Percentiles rank a stretch among this genome's conserved stretches.
These are phyloP conservation scores for Chaetophractus vellerosus DNA, from an alignment of 2,797 vertebrate genomes.

Conservation along the genomic window DNA sequence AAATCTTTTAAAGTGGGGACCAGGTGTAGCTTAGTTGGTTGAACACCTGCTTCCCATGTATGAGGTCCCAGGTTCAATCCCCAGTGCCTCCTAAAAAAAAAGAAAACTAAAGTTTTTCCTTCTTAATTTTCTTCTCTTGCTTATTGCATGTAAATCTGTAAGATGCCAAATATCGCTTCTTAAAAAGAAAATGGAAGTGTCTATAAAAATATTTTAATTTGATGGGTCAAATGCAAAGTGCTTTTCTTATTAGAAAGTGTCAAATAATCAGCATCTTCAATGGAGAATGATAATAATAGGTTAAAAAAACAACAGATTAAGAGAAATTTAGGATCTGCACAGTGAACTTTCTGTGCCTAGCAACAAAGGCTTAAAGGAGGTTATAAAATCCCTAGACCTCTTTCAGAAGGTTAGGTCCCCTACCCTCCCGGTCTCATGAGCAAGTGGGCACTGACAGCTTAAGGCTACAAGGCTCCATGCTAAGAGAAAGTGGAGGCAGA, in stretches of 20 bases:
- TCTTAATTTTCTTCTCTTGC: not conserved
- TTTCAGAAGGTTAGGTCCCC: not conserved
- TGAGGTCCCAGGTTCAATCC: no score
- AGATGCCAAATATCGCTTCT: not conserved
- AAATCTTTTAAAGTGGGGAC: no score
- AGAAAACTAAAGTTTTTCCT: not conserved
- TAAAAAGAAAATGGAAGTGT: not conserved
- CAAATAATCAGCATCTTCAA: not conserved
- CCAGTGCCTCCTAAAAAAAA: no score
- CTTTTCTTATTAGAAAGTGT: conserved; percentile 48
- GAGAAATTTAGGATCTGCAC: not conserved
- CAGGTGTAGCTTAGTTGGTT: no score
- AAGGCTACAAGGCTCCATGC: not conserved
- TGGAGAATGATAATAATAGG: not conserved
- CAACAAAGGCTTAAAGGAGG: not conserved
- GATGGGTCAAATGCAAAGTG: not conserved
- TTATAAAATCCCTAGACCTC: not conserved
- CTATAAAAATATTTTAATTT: not conserved
- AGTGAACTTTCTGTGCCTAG: not conserved
- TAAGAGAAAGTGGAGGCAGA: not conserved
- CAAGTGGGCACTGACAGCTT: not conserved
- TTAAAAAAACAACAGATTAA: not conserved
- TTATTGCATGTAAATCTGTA: not conserved
- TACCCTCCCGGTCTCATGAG: not conserved
- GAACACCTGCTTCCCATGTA: no score